Evolutionary conservation across 2,888 invertebrate species (phyloP).

Genomic region (Scaptomyza parva): DNA sequence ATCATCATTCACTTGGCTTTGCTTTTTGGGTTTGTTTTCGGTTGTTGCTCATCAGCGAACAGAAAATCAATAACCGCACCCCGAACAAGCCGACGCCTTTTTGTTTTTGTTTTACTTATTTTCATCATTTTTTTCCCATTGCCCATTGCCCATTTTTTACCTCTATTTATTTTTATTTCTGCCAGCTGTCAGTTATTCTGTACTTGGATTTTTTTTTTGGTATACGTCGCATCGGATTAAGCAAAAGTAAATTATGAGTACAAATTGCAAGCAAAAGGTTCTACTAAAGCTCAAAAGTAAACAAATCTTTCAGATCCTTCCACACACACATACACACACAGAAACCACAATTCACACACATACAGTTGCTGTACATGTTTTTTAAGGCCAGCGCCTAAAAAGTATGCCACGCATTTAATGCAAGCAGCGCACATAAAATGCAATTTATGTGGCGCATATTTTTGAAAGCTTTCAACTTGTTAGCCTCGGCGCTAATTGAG

Average conservation of each 20-base stretch:
- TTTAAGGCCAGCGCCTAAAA: slow-evolving; percentile 32
- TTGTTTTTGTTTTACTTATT: not conserved
- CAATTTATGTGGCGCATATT: slow-evolving; percentile 50
- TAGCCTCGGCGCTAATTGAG: slow-evolving; percentile 52
- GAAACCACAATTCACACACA: too few relatives aligned
- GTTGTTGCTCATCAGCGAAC: slow-evolving; percentile 57
- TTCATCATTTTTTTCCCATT: slow-evolving; percentile 13
- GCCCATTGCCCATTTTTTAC: slow-evolving; percentile 48
- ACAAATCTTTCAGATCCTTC: slow-evolving; percentile 20
- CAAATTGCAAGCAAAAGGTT: slow-evolving; percentile 39
- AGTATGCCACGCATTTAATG: slow-evolving; percentile 44
- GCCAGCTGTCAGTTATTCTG: slow-evolving; percentile 33
- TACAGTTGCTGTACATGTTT: slow-evolving; percentile 2
- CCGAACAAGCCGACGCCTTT: slow-evolving; percentile 44
- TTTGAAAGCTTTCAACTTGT: slow-evolving; percentile 37
- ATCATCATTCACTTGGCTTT: slow-evolving; percentile 29
- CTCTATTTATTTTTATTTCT: not conserved
- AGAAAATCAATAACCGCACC: slow-evolving; percentile 79
- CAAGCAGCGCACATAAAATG: slow-evolving; percentile 52
- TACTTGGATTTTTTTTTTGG: slow-evolving; percentile 21
- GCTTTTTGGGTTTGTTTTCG: slow-evolving; percentile 4
- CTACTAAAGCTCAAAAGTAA: slow-evolving; percentile 17
- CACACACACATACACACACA: not conserved
- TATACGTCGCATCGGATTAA: slow-evolving; percentile 51
- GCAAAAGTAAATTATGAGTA: slow-evolving; percentile 47